Base-by-base conservation (phyloP, 2,113 vertebrate genomes). In the Spilogale gracilis region DNA sequence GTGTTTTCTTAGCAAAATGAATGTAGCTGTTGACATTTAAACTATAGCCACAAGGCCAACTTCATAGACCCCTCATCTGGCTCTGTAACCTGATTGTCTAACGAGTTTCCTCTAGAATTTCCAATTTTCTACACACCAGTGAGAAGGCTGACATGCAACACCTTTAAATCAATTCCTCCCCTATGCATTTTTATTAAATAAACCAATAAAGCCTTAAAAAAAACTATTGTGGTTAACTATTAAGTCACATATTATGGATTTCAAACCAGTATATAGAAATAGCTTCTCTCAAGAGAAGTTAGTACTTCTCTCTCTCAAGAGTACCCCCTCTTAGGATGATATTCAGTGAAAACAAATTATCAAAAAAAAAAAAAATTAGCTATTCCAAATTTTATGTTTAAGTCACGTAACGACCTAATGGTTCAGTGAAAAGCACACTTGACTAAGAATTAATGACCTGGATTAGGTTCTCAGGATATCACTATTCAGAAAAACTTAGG, bases 251-350 rank as follows among this genome's bases (percentile, higher is more conserved):
- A 82, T 63, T 80, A 92, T 43, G 25, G 48, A 89, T 48, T 86
- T 89, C 8, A 32, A 88, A 76, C 17, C 32, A 96, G 23, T 43
- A 80, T 30, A 86, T 0, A 6, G 20, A 74, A 87, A 92, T 1
- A 96, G 45, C 11, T 89, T 95, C 43, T 94, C 60, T 87, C 94
- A 67, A 63, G 2, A n/a, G n/a, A n/a, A n/a, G n/a, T n/a, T n/a
- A n/a, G n/a, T n/a, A n/a, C n/a, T n/a, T n/a, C n/a, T n/a, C n/a
- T 95, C 43, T 94, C 60, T 87, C 94, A 67, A 63, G 2, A 96
- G 30, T 58, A 85, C 23, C 25, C 6, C 73, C 48, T 63, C 21
- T 79, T 87, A 56, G 86, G 50, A 92, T 38, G 45, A 78, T 20
- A 83, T 38, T 91, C 11, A 21, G 69, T 78, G 61, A 91, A 91